Conservation (phyloP, 2,113 vertebrate genomes). For the Brienomyrus longianalis region DNA sequence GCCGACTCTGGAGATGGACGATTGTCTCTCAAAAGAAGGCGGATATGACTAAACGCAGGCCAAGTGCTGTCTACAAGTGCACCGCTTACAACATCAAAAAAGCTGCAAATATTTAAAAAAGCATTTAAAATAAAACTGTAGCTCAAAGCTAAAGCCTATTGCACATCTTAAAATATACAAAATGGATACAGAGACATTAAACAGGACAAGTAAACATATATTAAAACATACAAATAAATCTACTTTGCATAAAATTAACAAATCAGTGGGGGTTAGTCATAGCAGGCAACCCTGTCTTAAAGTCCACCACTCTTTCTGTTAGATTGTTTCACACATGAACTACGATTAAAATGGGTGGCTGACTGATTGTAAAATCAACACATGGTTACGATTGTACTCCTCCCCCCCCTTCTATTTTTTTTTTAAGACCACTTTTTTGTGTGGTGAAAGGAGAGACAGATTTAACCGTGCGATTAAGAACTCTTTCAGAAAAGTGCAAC, state of each 20-base stretch:
- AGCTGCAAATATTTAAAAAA: slow-evolving; percentile 46
- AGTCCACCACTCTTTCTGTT: slow-evolving; percentile 69
- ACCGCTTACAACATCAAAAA: slow-evolving; percentile 27
- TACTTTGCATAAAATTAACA: slow-evolving; percentile 79
- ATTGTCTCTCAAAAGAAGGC: slow-evolving; percentile 42
- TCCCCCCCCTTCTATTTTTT: slow-evolving; percentile 48
- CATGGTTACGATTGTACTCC: slow-evolving; percentile 51
- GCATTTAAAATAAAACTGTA: slow-evolving; percentile 62
- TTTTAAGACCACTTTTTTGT: slow-evolving; percentile 77
- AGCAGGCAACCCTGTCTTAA: slow-evolving; percentile 75
- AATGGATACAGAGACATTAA: slow-evolving; percentile 57
- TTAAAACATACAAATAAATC: slow-evolving; percentile 53
- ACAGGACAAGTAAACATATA: slow-evolving; percentile 53
- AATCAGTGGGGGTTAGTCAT: slow-evolving; percentile 62
- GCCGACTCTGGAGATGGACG: slow-evolving; percentile 33
- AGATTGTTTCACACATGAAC: slow-evolving; percentile 54
- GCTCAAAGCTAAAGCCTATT: slow-evolving; percentile 90
- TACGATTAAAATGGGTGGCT: slow-evolving; percentile 45
- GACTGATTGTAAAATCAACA: slow-evolving; percentile 81
- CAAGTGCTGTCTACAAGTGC: slow-evolving; percentile 23
- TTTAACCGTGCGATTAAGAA: slow-evolving; percentile 69
- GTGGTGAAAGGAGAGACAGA: slow-evolving; percentile 71
- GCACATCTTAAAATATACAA: slow-evolving; percentile 87
- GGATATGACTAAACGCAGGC: slow-evolving; percentile 15
- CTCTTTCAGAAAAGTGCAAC: slow-evolving; percentile 55